Evolutionary conservation across 2,113 vertebrate genomes (phyloP), one percentile per base, ranked within the genome.

Genomic region (Morphnarchus princeps): DNA sequence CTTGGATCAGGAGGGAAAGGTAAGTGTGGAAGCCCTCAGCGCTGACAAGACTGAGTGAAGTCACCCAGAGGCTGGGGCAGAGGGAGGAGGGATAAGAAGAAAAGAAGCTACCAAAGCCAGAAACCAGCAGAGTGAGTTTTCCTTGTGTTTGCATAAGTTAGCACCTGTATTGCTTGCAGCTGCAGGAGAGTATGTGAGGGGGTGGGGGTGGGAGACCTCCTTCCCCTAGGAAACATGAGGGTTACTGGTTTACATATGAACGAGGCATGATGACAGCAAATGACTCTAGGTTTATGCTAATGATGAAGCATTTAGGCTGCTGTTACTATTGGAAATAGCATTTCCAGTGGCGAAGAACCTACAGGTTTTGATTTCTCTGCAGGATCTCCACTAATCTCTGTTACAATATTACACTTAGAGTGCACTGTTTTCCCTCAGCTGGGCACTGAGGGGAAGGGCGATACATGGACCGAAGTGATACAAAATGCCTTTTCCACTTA

Each of bases 181-280:
- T 84, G 93, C 76, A 92, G 43, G 26, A 77, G 74, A 13, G 4
- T 28, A 2, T 49, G 42, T 70, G 63, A 25, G 26, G 52, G 26
- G 52, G 26, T 24, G 31, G 40, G 92, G 79, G 82, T 83, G 80
- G 93, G 84, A 71, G 87, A 93, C 42, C 25, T 38, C 40, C 43
- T 54, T 61, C 47, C 62, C 26, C 25, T 28, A 54, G 85, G 93
- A 80, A 94, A 73, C 65, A 6, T 7, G 34, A 78, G 85, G 45
- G 21, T 91, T 32, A 42, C 87, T 95, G 95, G 96, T 94, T 98
- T 98, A 94, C 97, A 97, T 97, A 82, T 97, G 96, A 98, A 98
- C 71, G 59, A 90, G 90, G 63, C 20, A 24, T 90, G 93, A 92
- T 95, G 96, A 80, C 89, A 90, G 87, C 93, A 81, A 91, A 91